phyloP scores from a whole-genome alignment of 2,113 vertebrate genomes.

The Phaethornis superciliosus region DNA sequence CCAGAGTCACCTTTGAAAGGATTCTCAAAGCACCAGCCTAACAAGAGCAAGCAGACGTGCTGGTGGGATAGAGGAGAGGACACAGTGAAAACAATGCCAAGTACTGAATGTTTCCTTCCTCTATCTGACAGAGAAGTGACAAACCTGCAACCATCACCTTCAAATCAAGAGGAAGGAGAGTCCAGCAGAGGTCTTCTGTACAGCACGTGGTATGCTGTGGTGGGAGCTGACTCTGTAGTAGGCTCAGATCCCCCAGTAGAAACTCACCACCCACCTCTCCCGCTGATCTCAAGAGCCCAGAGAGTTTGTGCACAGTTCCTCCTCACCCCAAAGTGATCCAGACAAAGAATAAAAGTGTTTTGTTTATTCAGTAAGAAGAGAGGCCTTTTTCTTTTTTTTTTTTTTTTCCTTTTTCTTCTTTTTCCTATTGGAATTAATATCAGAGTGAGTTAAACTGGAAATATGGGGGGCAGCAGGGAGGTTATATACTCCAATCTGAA shows the following conservation, averaged over 20 bases:
- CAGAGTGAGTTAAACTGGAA: background rate
- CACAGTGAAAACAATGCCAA: background rate
- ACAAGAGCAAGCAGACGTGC: background rate
- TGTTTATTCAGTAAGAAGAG: background rate
- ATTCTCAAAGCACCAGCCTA: background rate
- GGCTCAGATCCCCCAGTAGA: fast-evolving
- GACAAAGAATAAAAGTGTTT: background rate
- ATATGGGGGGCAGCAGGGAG: background rate
- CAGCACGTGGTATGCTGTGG: background rate
- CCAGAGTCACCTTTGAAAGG: background rate
- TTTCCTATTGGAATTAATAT: background rate
- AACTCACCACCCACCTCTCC: background rate
- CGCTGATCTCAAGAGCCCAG: background rate
- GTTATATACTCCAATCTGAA: background rate
- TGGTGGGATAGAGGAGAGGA: background rate
- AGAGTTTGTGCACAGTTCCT: background rate
- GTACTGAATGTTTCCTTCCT: background rate
- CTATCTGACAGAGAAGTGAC: background rate
- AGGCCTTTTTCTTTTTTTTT: background rate
- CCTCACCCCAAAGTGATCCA: background rate
- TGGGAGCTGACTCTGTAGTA: background rate
- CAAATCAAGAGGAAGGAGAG: background rate
- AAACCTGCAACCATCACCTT: background rate
- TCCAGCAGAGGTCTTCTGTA: background rate
- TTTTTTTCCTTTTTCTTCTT: too few species aligned